Evolutionary conservation across 2,888 invertebrate species (phyloP).

Genomic region (Heteropelma amictum): DNA sequence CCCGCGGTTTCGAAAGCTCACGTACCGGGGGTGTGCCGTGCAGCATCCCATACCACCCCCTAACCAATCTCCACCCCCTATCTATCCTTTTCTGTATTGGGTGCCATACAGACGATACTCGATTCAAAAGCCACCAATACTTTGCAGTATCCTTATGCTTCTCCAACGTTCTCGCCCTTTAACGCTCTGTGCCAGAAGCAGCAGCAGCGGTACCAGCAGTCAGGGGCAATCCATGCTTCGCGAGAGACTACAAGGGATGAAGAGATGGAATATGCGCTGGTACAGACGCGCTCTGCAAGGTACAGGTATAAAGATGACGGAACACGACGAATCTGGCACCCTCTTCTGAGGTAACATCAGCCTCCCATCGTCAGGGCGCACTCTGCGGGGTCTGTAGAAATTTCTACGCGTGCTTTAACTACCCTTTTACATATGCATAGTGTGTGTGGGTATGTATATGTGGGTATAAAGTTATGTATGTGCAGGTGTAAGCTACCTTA

Average conservation of each 20-base stretch:
- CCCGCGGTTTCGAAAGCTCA: constrained; percentile 39
- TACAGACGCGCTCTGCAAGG: constrained; percentile 6
- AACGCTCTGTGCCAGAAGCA: constrained; percentile 34
- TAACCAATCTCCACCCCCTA: constrained; percentile 17
- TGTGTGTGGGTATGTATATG: too few relatives aligned
- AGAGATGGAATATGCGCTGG: not conserved
- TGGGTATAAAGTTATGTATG: not conserved
- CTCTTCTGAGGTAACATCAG: constrained; percentile 10
- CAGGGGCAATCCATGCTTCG: constrained; percentile 38
- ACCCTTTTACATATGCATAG: too few relatives aligned
- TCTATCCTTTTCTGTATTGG: not conserved
- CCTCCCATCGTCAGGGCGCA: constrained; percentile 20
- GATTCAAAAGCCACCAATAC: constrained; percentile 47
- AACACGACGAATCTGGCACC: constrained; percentile 25
- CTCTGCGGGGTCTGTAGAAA: not conserved
- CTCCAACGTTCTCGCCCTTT: constrained; percentile 17
- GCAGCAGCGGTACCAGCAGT: constrained; percentile 31
- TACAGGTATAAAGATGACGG: constrained; percentile 1
- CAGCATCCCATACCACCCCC: not conserved
- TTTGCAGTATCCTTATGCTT: not conserved
- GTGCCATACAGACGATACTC: constrained; percentile 37
- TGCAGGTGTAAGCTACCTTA: not conserved
- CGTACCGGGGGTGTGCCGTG: constrained; percentile 18
- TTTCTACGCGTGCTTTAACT: constrained; percentile 39
- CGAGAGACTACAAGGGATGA: constrained; percentile 2